phyloP scores from a whole-genome alignment of 2,797 vertebrate species.

The Gobionotothen gibberifrons region DNA sequence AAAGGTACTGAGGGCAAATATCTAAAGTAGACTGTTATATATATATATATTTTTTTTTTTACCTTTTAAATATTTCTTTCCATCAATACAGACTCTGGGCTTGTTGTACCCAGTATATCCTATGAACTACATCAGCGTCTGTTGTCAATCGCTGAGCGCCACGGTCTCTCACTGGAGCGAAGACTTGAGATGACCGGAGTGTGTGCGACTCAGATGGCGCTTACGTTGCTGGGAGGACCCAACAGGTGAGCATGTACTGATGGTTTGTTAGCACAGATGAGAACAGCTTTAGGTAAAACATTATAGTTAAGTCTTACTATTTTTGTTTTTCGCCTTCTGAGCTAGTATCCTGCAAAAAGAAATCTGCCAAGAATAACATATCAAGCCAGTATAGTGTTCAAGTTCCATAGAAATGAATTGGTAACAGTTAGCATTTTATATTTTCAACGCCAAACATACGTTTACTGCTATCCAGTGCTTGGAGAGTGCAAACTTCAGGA shows the following conservation, averaged over 20 bases:
- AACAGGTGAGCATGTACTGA: slow-evolving; percentile 88
- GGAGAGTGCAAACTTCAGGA: not conserved
- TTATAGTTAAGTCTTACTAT: not conserved
- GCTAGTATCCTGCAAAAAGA: not conserved
- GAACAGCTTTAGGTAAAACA: not conserved
- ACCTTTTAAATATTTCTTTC: not conserved
- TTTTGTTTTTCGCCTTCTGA: not conserved
- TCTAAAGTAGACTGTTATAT: slow-evolving; percentile 63
- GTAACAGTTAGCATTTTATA: too few species aligned
- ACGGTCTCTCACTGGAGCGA: slow-evolving; percentile 93
- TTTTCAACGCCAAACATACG: not conserved
- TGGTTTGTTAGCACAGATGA: not conserved
- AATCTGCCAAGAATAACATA: not conserved
- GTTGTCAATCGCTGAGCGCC: slow-evolving; percentile 90
- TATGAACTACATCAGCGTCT: slow-evolving; percentile 95
- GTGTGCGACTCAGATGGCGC: slow-evolving; percentile 97
- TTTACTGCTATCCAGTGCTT: not conserved
- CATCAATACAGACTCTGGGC: slow-evolving; percentile 83
- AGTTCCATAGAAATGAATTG: too few species aligned
- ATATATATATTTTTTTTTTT: too few species aligned
- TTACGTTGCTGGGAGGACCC: slow-evolving; percentile 95
- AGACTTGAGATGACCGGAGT: slow-evolving; percentile 97
- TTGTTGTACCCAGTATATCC: slow-evolving; percentile 94
- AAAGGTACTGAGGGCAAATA: not conserved
- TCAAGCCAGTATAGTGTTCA: not conserved